These are phyloP conservation scores for Lycaena phlaeas DNA, from an alignment of 2,888 invertebrate genomes.

Conservation along the genomic window DNA sequence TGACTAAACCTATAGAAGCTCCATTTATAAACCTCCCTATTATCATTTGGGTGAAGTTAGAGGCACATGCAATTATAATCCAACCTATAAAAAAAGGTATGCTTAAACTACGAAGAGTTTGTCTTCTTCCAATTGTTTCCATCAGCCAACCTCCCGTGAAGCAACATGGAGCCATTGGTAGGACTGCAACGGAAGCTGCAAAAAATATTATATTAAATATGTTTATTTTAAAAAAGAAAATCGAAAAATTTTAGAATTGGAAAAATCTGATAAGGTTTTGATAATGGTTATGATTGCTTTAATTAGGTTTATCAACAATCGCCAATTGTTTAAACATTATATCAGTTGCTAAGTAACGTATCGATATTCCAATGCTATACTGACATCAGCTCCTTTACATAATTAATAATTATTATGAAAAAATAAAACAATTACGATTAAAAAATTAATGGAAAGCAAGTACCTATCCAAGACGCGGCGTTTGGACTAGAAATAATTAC, in stretches of 20 bases:
- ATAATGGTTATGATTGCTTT: too few species aligned
- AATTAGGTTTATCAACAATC: too few species aligned
- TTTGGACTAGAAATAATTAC: background rate
- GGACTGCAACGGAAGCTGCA: conserved; percentile 2
- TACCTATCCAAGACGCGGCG: background rate
- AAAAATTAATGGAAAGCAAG: too few species aligned
- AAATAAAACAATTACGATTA: too few species aligned
- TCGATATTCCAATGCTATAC: too few species aligned
- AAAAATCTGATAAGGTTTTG: too few species aligned
- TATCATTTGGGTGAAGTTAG: conserved; percentile 2
- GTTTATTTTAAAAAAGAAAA: background rate
- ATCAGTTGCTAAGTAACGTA: too few species aligned
- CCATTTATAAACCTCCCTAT: conserved; percentile 6
- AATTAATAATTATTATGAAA: too few species aligned
- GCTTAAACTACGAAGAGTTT: background rate
- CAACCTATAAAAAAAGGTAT: conserved; percentile 5
- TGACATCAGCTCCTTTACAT: too few species aligned
- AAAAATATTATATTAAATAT: background rate
- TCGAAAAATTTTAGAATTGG: too few species aligned
- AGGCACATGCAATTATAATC: background rate
- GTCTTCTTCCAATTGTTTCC: conserved; percentile 2
- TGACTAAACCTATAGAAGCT: background rate
- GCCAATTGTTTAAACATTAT: too few species aligned
- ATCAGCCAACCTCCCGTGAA: conserved; percentile 2
- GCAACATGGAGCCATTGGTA: conserved; percentile 5